Percentiles rank a stretch among this genome's conserved stretches.
Evolutionary conservation across 2,888 invertebrate species (phyloP).

Genomic region (Biston betularia): DNA sequence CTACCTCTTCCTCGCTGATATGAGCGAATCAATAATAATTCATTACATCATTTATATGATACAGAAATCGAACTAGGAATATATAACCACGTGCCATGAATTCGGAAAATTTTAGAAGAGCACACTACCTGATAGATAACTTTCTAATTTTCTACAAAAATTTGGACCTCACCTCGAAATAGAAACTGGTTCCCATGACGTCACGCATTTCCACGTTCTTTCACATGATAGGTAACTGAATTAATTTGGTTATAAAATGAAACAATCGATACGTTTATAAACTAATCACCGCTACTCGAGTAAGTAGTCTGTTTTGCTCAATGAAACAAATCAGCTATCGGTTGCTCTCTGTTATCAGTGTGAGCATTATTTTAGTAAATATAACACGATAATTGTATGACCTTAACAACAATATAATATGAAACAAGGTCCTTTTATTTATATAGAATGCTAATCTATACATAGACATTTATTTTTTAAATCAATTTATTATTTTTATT

Average conservation of each 20-base stretch:
- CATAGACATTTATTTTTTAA: too few relatives aligned
- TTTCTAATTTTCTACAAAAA: slow-evolving; percentile 40
- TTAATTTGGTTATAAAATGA: slow-evolving; percentile 37
- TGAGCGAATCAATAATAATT: background rate
- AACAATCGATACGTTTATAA: slow-evolving; percentile 64
- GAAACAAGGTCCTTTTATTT: background rate
- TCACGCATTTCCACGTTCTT: slow-evolving; percentile 39
- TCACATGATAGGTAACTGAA: slow-evolving; percentile 29
- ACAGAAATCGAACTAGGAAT: background rate
- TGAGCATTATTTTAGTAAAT: background rate
- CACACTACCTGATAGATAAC: slow-evolving; percentile 17
- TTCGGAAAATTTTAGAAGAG: slow-evolving; percentile 21
- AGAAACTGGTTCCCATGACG: slow-evolving; percentile 58
- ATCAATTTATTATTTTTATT: too few relatives aligned
- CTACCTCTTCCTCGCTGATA: background rate
- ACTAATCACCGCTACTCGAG: slow-evolving; percentile 42
- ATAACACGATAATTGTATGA: background rate
- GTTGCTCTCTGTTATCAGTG: slow-evolving; percentile 10
- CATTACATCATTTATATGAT: background rate
- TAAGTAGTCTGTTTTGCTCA: slow-evolving; percentile 18
- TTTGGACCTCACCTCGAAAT: slow-evolving; percentile 58
- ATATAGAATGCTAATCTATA: background rate
- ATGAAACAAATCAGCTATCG: slow-evolving; percentile 23
- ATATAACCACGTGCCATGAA: background rate
- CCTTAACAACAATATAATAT: too few relatives aligned